Base-by-base conservation (phyloP, 2,797 vertebrate genomes). In the Lepidocolaptes lacrymiger region DNA sequence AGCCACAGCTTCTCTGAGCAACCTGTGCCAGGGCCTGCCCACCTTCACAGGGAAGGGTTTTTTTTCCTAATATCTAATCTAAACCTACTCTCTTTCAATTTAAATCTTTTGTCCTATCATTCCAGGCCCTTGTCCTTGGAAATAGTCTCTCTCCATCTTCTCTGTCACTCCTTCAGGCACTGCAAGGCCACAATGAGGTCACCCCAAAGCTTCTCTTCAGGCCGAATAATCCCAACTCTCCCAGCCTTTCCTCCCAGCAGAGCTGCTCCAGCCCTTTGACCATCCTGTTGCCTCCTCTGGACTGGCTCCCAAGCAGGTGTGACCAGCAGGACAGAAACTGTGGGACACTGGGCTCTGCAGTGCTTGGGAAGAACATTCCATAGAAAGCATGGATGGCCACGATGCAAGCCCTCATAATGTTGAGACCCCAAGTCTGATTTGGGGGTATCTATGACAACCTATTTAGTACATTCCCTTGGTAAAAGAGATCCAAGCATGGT, bases 391-490 rank as follows among this genome's bases (percentile, higher is more conserved):
- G 37, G 17, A 37, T 67, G 26, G 64, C 46, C 4, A 3, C 61
- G 67, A 2, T 5, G 14, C 39, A 66, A 72, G 10, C 39, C 39
- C 48, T 46, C 37, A 7, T 0, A 67, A 24, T 2, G 1, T 2
- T 62, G 23, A 85, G 46, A n/a, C 14, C 41, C 55, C 34, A 51
- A 66, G 24, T 12, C 13, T 39, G 27, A 52, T 7, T 55, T 43
- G 0, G 12, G n/a, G 15, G 3, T 26, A 6, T 30, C 2, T 11
- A 8, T 44, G 26, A 36, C 20, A 48, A 43, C 7, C 24, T 64
- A 1, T 58, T 72, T 21, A 28, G 28, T 10, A 14, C 37, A 27
- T 36, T 23, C 16, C 37, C 51, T 62, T 1, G 2, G 37, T 64
- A 7, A 3, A 74, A 36, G 39, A 19, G 58, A 5, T 14, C 36